Base-by-base conservation (phyloP, 2,888 invertebrate genomes). In the Drosophila neonasuta region DNA sequence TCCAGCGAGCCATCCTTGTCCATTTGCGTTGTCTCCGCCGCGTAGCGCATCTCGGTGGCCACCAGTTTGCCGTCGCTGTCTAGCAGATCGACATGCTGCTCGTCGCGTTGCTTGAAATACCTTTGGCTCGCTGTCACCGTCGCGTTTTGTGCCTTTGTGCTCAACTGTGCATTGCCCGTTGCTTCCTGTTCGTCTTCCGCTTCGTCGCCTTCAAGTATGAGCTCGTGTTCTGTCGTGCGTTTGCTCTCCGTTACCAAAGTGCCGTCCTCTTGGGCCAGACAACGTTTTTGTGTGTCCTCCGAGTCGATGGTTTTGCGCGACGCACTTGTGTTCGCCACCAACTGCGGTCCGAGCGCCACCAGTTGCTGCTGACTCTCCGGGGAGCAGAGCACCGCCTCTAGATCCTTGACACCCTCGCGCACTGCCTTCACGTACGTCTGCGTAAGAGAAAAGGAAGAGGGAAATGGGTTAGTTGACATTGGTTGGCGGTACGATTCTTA, bases 201-300 rank as follows among this genome's bases (percentile, higher is more conserved):
- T 89, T 95, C 94, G 93, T 96, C 96, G 85, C 74, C 80, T 71
- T 80, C 80, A 17, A 95, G 94, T 61, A 96, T 92, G 89, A 95
- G 94, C 91, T 97, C 96, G 93, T 96, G 96, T 89, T 96, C 95
- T 73, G 95, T 95, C 61, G 95, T 96, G 85, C 94, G 94, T 86
- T 94, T 94, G 72, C 94, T 95, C 92, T 97, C 97, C 8, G 97
- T 97, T 77, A 97, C 94, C 85, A 97, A 93, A 73, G 95, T 94
- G 34, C 97, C 97, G 92, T 97, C 96, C 36, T 95, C 93, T 77
- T 94, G 94, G 50, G 96, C 92, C 49, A 95, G 94, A 87, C 95
- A 95, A 70, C 95, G 92, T 90, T 96, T 95, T 80, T 93, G 92
- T 71, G 94, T 95, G 88, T 96, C 96, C 92, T 97, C 97, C 71